phyloP scores from a whole-genome alignment of 2,113 vertebrate species.

The Sturnus vulgaris region DNA sequence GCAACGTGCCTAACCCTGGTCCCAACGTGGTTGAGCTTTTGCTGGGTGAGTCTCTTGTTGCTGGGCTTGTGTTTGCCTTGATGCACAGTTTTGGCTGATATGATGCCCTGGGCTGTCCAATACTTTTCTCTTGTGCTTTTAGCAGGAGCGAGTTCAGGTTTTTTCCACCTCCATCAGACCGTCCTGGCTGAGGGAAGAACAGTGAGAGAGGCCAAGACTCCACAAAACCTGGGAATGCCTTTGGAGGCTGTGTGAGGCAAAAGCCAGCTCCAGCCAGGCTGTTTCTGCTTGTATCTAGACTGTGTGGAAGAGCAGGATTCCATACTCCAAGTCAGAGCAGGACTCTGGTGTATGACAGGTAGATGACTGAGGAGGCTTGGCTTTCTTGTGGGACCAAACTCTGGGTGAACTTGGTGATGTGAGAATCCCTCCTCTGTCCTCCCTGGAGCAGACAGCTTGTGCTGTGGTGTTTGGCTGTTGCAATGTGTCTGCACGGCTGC shows the following conservation, averaged over 20 bases:
- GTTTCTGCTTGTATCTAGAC: not conserved
- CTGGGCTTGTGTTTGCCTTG: fast-evolving
- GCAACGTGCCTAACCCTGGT: not conserved
- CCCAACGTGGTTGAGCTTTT: fast-evolving
- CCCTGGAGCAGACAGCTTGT: not conserved
- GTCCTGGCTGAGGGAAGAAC: not conserved
- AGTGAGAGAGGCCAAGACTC: not conserved
- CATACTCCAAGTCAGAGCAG: not conserved
- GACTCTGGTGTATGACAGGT: fast-evolving
- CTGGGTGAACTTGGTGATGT: not conserved
- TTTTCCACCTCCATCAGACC: not conserved
- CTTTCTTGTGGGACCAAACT: not conserved
- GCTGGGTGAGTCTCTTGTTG: not conserved
- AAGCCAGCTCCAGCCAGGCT: not conserved
- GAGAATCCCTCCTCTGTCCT: not conserved
- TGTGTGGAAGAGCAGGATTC: not conserved
- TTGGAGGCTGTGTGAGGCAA: not conserved
- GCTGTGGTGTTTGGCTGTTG: not conserved
- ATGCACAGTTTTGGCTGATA: fast-evolving
- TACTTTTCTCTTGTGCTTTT: not conserved
- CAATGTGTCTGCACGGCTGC: fast-evolving
- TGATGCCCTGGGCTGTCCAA: not conserved
- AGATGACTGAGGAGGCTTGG: not conserved
- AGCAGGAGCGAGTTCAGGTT: not conserved
- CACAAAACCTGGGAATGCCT: not conserved